These are phyloP conservation scores for Anarsia innoxiella DNA, from an alignment of 2,888 invertebrate species.

Conservation along the genomic window DNA sequence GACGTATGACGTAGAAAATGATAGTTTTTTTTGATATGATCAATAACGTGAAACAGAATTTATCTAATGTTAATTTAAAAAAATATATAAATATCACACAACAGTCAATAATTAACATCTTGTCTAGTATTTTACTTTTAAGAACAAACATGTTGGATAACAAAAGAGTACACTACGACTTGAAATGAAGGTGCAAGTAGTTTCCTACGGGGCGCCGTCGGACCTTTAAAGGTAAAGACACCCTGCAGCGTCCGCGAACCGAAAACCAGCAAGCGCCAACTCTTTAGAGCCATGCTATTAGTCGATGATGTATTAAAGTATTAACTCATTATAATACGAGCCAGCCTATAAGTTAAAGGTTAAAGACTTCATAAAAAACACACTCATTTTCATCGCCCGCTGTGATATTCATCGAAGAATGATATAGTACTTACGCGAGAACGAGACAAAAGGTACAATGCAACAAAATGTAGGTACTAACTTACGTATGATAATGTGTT, in stretches of 20 bases:
- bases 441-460: not conserved
- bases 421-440: conserved; percentile 32
- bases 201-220: conserved; percentile 46
- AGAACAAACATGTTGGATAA: too few species aligned
- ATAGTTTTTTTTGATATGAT: too few species aligned
- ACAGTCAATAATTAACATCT: too few species aligned
- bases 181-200: conserved; percentile 49
- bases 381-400: conserved; percentile 50
- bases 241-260: conserved; percentile 56
- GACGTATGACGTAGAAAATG: too few species aligned
- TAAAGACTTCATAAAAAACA: conserved; percentile 62
- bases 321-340: conserved; percentile 69
- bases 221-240: conserved; percentile 41
- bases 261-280: conserved; percentile 54
- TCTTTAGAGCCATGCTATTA: conserved; percentile 41
- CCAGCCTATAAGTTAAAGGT: conserved; percentile 60
- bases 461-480: too few species aligned
- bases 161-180: too few species aligned
- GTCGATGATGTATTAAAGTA: conserved; percentile 63
- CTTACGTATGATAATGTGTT: too few species aligned
- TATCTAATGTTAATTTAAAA: too few species aligned
- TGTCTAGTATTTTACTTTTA: too few species aligned
- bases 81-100: too few species aligned
- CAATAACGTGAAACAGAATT: too few species aligned
- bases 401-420: conserved; percentile 45